phyloP scores from a whole-genome alignment of 2,797 vertebrate genomes.

The Alosa sapidissima region DNA sequence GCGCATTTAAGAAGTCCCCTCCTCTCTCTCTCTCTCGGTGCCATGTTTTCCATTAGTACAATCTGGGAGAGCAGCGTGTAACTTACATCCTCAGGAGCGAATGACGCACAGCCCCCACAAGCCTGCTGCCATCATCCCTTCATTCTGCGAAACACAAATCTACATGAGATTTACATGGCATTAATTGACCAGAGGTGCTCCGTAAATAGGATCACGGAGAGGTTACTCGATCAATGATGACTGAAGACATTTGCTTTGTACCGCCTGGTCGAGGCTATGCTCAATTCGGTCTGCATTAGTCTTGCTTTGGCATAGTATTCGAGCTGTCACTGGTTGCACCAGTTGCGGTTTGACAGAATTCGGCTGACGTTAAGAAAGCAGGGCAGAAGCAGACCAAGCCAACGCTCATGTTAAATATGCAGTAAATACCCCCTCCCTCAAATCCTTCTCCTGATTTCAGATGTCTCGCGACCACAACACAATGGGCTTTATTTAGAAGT shows the following conservation, averaged over 20 bases:
- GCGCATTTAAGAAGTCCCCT: slow-evolving; percentile 25
- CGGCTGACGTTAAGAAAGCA: slow-evolving; percentile 32
- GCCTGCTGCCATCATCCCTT: background rate
- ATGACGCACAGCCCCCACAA: background rate
- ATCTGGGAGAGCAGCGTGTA: slow-evolving; percentile 21
- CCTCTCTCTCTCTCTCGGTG: slow-evolving; percentile 23
- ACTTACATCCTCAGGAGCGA: slow-evolving; percentile 17
- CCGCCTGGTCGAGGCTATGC: slow-evolving; percentile 19
- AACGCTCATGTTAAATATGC: slow-evolving; percentile 45
- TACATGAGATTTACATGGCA: background rate
- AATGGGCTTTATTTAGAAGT: slow-evolving; percentile 50
- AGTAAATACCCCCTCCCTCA: slow-evolving; percentile 42
- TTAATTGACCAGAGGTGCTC: background rate
- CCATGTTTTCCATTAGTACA: slow-evolving; percentile 41
- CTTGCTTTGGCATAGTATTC: slow-evolving; percentile 33
- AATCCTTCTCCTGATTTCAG: slow-evolving; percentile 41
- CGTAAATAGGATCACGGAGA: background rate
- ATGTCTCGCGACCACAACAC: slow-evolving; percentile 42
- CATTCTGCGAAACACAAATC: background rate
- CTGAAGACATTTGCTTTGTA: slow-evolving; percentile 24
- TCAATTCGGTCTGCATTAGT: background rate
- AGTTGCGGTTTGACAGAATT: slow-evolving; percentile 43
- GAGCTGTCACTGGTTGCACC: slow-evolving; percentile 38
- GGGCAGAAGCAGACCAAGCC: slow-evolving; percentile 25
- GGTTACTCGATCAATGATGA: background rate